Base-by-base conservation (phyloP, 2,797 vertebrate genomes). In the Neosilurus mollespiculum region DNA sequence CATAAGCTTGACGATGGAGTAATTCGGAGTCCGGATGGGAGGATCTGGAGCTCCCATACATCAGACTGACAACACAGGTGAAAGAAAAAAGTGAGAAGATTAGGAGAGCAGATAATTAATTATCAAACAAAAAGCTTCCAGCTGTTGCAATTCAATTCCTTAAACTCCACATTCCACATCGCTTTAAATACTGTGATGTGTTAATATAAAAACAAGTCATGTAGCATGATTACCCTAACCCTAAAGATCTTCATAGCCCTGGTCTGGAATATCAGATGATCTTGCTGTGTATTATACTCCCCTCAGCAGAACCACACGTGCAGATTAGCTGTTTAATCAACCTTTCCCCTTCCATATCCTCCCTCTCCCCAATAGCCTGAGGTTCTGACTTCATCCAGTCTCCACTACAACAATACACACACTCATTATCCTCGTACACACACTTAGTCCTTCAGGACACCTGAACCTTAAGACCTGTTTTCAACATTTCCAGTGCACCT, bases 11-110 rank as follows among this genome's bases (percentile, higher is more conserved):
- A 72, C 94, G 94, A 89, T 97, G 96, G 90, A 97, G 95, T 86
- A 97, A 95, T 91, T 98, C 96, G 75, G 96, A 95, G 89, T 98
- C 97, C 76, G 96, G 95, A 89, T 97, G 96, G 83, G 96, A 95
- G 59, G 95, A 95, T 92, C 96, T 95, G 93, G 96, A 95, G 91
- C 96, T 96, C 90, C 96, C 96, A 88, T 97, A 98, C 89, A 98
- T 93, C 90, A 97, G 94, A 93, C 97, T 98, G 86, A 81, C 76
- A 81, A 80, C 20, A 88, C 79, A 78, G 86, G 15, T 89, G 51
- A 86, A 53, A 71, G 11, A 84, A 84, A 51, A 53, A 58, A 88
- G 2, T 53, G 14, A 78, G 78, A 22, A 43, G 34, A 14, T 51
- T 53, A 34, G 1, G 12, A 77, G 51, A 83, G 56, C 2, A 9